Evolutionary conservation across 2,113 vertebrate species (phyloP).

Genomic region (Sminthopsis crassicaudata): DNA sequence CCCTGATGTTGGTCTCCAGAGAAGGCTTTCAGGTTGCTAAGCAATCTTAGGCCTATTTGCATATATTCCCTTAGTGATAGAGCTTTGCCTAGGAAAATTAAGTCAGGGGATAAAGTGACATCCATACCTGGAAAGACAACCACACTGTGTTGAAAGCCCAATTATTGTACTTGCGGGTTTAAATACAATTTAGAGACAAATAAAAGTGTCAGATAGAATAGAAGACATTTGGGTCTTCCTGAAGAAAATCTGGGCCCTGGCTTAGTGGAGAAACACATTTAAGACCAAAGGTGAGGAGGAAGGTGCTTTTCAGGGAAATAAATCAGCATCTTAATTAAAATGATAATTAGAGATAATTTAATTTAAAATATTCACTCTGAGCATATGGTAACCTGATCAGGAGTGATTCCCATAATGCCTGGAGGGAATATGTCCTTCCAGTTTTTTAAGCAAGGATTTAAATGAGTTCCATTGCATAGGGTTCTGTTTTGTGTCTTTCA

Average conservation of each 20-base stretch:
- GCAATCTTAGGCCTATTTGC: conserved; percentile 39
- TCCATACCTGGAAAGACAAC: not conserved
- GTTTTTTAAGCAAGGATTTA: not conserved
- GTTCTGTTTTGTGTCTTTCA: conserved; percentile 3
- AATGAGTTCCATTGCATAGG: not conserved
- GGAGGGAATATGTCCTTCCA: not conserved
- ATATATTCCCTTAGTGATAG: conserved; percentile 22
- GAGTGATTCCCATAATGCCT: not conserved
- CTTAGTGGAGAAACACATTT: not conserved
- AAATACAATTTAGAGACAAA: not conserved
- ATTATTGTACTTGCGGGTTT: not conserved
- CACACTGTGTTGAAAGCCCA: not conserved
- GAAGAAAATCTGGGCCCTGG: not conserved
- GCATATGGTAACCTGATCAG: not conserved
- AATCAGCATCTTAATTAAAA: conserved; percentile 1
- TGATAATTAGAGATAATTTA: conserved; percentile 22
- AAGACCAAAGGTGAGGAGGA: not conserved
- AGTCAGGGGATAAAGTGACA: conserved; percentile 43
- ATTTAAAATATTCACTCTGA: conserved; percentile 28
- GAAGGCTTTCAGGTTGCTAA: conserved; percentile 47
- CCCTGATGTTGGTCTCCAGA: conserved; percentile 65
- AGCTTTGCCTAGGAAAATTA: conserved; percentile 40
- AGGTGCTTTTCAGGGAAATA: conserved; percentile 33
- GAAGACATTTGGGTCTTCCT: not conserved
- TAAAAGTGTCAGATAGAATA: not conserved